These are phyloP conservation scores for Zaprionus ghesquierei DNA, from an alignment of 1,140 invertebrate species.

Conservation along the genomic window DNA sequence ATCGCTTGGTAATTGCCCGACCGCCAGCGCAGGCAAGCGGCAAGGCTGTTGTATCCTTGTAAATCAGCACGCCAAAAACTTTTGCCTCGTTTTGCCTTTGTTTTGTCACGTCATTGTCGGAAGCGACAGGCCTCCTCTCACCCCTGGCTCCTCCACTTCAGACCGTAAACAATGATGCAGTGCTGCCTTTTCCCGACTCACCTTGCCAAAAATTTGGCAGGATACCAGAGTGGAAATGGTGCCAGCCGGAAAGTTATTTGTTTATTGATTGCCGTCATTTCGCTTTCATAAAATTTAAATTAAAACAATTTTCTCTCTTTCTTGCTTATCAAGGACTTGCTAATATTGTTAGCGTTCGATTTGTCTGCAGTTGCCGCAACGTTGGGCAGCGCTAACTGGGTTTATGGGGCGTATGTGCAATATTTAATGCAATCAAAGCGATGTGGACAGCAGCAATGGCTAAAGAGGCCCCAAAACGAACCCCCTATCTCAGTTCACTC, in stretches of 20 bases:
- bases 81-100: slow-evolving; percentile 33
- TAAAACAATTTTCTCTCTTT: slow-evolving; percentile 22
- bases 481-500: background rate
- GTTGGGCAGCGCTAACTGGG: background rate
- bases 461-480: background rate
- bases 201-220: slow-evolving; percentile 33
- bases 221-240: slow-evolving; percentile 23
- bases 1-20: slow-evolving; percentile 14
- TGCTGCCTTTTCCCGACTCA: slow-evolving; percentile 23
- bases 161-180: slow-evolving; percentile 14
- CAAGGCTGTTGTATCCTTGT: slow-evolving; percentile 53
- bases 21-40: background rate
- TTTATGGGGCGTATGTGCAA: slow-evolving; percentile 19
- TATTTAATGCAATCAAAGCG: background rate
- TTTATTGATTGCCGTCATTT: slow-evolving; percentile 50
- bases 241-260: slow-evolving; percentile 44
- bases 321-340: slow-evolving; percentile 26
- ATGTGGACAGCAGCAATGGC: background rate
- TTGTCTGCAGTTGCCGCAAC: slow-evolving; percentile 25
- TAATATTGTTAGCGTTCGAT: slow-evolving; percentile 25
- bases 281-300: slow-evolving; percentile 35
- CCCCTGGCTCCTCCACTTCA: background rate
- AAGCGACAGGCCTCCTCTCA: slow-evolving; percentile 1
- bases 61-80: slow-evolving; percentile 47
- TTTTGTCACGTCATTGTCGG: slow-evolving; percentile 51